Base-by-base conservation (phyloP, 2,888 invertebrate genomes). In the Hydropsyche betteni region DNA sequence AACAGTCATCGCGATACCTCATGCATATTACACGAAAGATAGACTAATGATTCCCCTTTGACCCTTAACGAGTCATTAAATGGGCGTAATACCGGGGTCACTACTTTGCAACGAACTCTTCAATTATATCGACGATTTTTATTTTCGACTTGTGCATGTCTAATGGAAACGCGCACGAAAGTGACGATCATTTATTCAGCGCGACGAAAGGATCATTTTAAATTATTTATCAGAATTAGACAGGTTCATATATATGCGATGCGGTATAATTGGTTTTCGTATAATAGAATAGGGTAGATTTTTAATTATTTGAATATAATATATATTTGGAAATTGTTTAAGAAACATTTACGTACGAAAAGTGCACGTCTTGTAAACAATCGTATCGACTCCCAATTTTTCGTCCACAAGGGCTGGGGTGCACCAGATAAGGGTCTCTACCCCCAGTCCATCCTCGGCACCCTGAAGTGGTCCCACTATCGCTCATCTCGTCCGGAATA, bases 401-500 rank as follows among this genome's bases (percentile, higher is more conserved):
- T 58, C 16, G 58, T 24, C 14, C 16, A 2, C 1, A 10, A 44
- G 14, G 58, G 16, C 16, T 24, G 58, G 58, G 58, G 58, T 58
- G 58, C 8, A 24, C 70, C 16, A 58, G 58, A 58, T 58, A 58
- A 58, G 58, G 58, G 16, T 58, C 16, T 3, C 58, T 5, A 58
- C 24, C 58, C 58, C 16, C 16, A 24, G 8, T 58, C 14, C 52
- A 34, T 34, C 33, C 5, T 70, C 52, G 16, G 34, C 44, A 50
- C 68, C 68, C 8, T 64, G 69, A 53, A 78, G 78, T 77, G 78
- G 77, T 74, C 68, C 76, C 74, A 78, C 78, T 78, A 77, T 78
- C 78, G 77, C 75, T 78, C 78, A 78, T 78, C 78, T 76, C 77
- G 74, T 73, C 78, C 77, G 77, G 78, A 78, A 78, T 78, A 78